Evolutionary conservation across 2,797 vertebrate species (phyloP).

Genomic region (Orientallactaga sibirica): DNA sequence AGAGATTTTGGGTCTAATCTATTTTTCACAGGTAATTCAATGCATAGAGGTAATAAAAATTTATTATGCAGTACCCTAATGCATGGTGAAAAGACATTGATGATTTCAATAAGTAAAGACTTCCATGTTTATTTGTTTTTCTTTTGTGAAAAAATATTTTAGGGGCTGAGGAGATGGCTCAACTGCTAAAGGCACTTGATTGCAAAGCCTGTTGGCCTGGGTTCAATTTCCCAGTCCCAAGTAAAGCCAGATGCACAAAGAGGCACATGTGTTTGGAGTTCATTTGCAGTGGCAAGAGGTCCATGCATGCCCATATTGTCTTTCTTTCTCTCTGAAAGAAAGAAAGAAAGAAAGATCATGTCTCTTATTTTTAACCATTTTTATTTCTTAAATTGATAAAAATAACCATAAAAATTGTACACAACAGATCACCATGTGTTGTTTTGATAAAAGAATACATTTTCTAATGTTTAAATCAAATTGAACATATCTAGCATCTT

Average conservation of each 20-base stretch:
- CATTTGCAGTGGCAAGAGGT: too few relatives aligned
- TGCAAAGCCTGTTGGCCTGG: too few relatives aligned
- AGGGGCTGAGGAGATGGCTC: too few relatives aligned
- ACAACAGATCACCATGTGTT: background rate
- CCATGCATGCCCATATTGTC: too few relatives aligned
- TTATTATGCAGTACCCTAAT: background rate
- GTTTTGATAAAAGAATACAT: background rate
- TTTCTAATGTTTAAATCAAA: background rate
- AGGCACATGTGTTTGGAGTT: too few relatives aligned
- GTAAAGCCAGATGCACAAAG: too few relatives aligned
- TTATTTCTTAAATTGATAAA: background rate
- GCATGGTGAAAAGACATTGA: background rate
- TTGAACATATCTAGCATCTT: background rate
- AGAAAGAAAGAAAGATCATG: too few relatives aligned
- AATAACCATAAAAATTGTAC: background rate
- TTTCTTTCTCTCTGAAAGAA: too few relatives aligned
- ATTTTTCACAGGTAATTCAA: constrained; percentile 18
- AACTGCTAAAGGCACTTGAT: too few relatives aligned
- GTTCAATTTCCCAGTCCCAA: too few relatives aligned
- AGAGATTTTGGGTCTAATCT: background rate
- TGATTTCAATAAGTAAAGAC: background rate
- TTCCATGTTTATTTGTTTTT: background rate
- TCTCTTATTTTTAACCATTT: background rate
- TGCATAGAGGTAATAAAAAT: background rate
- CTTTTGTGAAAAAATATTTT: background rate